A percentile compares a stretch with the other conserved stretches of the same genome.
phyloP scores from a whole-genome alignment of 1,140 invertebrate genomes.

The Drosophila triauraria region DNA sequence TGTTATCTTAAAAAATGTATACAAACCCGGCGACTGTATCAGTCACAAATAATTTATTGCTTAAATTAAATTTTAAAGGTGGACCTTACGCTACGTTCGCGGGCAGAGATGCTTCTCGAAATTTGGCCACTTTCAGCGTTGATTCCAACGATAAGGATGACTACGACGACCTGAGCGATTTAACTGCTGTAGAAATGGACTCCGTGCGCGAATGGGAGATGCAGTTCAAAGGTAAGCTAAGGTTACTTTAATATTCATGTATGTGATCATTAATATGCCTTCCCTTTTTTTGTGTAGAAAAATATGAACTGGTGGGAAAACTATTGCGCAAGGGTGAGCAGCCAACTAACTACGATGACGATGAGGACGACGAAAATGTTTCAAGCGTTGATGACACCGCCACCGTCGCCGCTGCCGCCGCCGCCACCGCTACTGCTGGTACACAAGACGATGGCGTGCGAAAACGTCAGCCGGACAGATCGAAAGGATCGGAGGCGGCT shows the following conservation, averaged over 20 bases:
- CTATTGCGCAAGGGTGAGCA: slow-evolving; percentile 96
- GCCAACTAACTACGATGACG: slow-evolving; percentile 96
- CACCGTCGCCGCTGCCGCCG: not conserved
- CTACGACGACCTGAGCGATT: slow-evolving; percentile 98
- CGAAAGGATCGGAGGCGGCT: slow-evolving; percentile 7
- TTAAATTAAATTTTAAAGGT: slow-evolving; percentile 70
- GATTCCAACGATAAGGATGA: slow-evolving; percentile 91
- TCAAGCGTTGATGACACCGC: slow-evolving; percentile 21
- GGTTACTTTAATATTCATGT: too few relatives aligned
- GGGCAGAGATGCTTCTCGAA: slow-evolving; percentile 97
- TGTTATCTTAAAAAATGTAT: not conserved
- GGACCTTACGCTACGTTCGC: slow-evolving; percentile 97
- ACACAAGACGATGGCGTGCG: not conserved
- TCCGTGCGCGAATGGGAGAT: slow-evolving; percentile 97
- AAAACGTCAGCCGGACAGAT: slow-evolving; percentile 17
- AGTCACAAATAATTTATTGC: not conserved
- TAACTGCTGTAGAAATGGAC: slow-evolving; percentile 94
- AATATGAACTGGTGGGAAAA: slow-evolving; percentile 96
- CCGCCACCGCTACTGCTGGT: not conserved
- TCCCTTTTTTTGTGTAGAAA: slow-evolving; percentile 86
- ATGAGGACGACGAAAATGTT: slow-evolving; percentile 86
- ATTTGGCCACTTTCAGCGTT: slow-evolving; percentile 97
- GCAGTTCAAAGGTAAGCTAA: slow-evolving; percentile 92
- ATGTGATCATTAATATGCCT: not conserved
- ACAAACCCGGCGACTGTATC: not conserved